Base-by-base conservation (phyloP, 2,113 vertebrate species). In the Verasper variegatus region DNA sequence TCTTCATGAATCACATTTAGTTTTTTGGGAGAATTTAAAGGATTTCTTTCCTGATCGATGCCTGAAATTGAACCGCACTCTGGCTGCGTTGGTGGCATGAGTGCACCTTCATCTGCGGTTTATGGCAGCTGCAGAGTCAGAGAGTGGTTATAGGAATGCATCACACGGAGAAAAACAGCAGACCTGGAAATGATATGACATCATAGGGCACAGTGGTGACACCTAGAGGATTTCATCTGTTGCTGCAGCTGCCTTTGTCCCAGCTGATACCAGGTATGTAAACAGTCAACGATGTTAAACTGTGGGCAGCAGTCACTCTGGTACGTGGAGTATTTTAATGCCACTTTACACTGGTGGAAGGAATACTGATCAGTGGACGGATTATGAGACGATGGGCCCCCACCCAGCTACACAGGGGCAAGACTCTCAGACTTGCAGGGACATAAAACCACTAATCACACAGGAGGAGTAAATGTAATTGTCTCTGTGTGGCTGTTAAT, bases 141-240 rank as follows among this genome's bases (percentile, higher is more conserved):
- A 59, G 57, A 85, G 73, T 11, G 21, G 76, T 74, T 54, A 52
- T 74, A 74, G 54, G 54, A 78, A 82, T 78, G 73, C 62, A 73
- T 80, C 60, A 62, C 68, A 55, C 18, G 68, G 59, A 86, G 77
- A 68, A 88, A 81, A 85, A 85, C 83, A 86, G 70, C 68, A 68
- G 76, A 68, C 76, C 24, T 3, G 55, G 63, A 51, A 61, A 73
- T 80, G 51, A 84, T 54, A 88, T 89, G 88, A 91, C 88, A 83
- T 91, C 87, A 88, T 92, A 24, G 75, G 69, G 0, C 74, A 52
- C 78, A 84, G 84, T 84, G 78, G 52, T 65, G 93, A 88, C 93
- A 91, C 86, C 91, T 88, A 82, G 75, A 78, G 93, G 82, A 74
- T 0, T 11, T 1, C 13, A 7, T 15, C 10, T 65, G 84, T 60